Conservation (phyloP, 2,113 vertebrate species). For the Fulmarus glacialis region DNA sequence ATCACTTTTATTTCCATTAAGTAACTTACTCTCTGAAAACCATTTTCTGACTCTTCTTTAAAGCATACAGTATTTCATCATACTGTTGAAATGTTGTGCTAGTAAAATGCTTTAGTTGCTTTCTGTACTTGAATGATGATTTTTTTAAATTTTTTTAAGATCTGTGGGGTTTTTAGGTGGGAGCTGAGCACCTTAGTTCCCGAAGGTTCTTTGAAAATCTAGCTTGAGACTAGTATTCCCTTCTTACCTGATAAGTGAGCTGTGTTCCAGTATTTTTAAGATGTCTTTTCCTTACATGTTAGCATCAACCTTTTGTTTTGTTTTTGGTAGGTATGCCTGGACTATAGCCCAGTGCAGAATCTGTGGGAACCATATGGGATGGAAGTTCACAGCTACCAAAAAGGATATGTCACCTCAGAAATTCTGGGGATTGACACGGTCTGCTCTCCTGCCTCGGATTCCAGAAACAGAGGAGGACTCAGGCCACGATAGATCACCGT, state of each 20-base stretch:
- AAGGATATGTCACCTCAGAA: constrained; percentile 90
- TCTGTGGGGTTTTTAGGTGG: not conserved
- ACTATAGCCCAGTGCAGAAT: constrained; percentile 91
- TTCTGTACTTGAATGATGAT: not conserved
- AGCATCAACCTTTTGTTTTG: not conserved
- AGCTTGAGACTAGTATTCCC: not conserved
- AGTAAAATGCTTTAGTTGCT: not conserved
- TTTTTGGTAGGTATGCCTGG: constrained; percentile 88
- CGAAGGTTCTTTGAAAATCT: not conserved
- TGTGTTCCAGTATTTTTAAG: accelerated
- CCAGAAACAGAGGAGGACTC: constrained; percentile 82
- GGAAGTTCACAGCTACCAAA: constrained; percentile 95
- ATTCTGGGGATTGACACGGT: constrained; percentile 97
- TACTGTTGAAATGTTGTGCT: not conserved
- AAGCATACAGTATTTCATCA: not conserved
- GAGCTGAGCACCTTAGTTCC: not conserved
- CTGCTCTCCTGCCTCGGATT: constrained; percentile 91
- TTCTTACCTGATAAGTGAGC: not conserved
- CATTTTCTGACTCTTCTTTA: not conserved
- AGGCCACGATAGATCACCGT: constrained; percentile 77
- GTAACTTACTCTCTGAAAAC: not conserved
- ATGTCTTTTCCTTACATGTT: accelerated
- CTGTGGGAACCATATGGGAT: constrained; percentile 93
- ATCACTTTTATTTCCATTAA: not conserved
- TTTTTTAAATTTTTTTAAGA: not conserved